These are phyloP conservation scores for Platyura marginata DNA, from an alignment of 1,140 invertebrate genomes.

Conservation along the genomic window DNA sequence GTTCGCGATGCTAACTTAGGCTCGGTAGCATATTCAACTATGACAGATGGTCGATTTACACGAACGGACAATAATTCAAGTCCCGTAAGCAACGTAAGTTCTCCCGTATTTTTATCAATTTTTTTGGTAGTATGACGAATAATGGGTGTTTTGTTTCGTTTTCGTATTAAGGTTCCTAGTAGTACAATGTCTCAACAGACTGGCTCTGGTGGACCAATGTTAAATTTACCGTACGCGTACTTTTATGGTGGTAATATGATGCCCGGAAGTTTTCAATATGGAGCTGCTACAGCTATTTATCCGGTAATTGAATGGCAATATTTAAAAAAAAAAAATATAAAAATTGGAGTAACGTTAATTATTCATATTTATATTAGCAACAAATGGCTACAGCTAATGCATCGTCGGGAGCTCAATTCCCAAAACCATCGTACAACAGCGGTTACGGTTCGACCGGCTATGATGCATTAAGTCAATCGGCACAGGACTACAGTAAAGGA, in stretches of 20 bases:
- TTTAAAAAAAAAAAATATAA: constrained; percentile 1
- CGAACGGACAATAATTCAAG: constrained; percentile 68
- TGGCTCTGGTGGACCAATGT: constrained; percentile 22
- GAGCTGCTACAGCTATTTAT: constrained; percentile 45
- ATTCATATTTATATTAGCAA: constrained; percentile 18
- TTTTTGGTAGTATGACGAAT: background rate
- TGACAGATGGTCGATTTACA: constrained; percentile 53
- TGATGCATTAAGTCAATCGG: constrained; percentile 34
- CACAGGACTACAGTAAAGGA: constrained; percentile 38
- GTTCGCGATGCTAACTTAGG: constrained; percentile 43
- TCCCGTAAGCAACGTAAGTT: constrained; percentile 37
- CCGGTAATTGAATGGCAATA: constrained; percentile 39
- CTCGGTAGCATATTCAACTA: constrained; percentile 52
- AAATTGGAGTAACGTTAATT: constrained; percentile 3
- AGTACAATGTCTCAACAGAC: constrained; percentile 53
- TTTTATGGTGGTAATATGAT: constrained; percentile 47
- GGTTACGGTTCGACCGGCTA: constrained; percentile 44
- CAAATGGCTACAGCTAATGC: constrained; percentile 45
- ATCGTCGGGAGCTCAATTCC: constrained; percentile 40
- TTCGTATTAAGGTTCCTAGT: constrained; percentile 35
- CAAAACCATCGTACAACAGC: constrained; percentile 44
- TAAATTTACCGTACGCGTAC: constrained; percentile 39
- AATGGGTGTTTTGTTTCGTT: background rate
- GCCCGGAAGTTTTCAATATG: constrained; percentile 56
- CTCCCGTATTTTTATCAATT: background rate